A percentile compares a stretch with the other conserved stretches of the same genome.
These are phyloP conservation scores for Aramus guarauna DNA, from an alignment of 2,113 vertebrate species.

Conservation along the genomic window DNA sequence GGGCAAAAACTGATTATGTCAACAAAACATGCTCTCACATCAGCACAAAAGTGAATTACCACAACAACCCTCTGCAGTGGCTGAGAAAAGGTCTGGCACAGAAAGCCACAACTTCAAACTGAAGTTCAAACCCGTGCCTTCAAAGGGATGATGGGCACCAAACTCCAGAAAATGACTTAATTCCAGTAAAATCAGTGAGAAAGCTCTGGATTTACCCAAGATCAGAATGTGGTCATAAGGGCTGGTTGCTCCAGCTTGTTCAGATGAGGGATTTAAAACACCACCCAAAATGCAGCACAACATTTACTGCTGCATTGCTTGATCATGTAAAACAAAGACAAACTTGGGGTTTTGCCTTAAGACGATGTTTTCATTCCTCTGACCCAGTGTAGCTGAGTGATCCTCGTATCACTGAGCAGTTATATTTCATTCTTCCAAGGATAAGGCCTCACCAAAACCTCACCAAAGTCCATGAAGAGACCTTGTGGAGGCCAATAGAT, in stretches of 20 bases:
- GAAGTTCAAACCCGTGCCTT: not conserved
- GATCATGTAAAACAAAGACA: not conserved
- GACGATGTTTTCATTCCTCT: not conserved
- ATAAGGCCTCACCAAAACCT: not conserved
- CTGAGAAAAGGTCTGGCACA: not conserved
- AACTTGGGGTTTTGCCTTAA: not conserved
- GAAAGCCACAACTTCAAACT: not conserved
- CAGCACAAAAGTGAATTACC: not conserved
- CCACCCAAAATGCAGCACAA: not conserved
- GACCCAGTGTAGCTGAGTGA: not conserved
- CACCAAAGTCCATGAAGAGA: not conserved
- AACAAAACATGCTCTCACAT: not conserved
- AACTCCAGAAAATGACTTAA: not conserved
- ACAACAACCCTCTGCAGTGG: not conserved
- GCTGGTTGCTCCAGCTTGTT: not conserved
- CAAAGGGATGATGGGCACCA: not conserved
- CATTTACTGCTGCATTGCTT: accelerated
- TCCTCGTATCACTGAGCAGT: accelerated
- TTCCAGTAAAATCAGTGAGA: not conserved
- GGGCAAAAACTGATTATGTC: not conserved
- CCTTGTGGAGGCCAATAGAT: not conserved
- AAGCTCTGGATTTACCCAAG: not conserved
- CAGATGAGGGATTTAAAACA: not conserved
- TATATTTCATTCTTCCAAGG: not conserved
- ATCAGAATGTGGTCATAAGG: not conserved